Evolutionary conservation across 2,797 vertebrate genomes (phyloP), one percentile per base, ranked within the genome.

Genomic region (Pseudochaenichthys georgianus): DNA sequence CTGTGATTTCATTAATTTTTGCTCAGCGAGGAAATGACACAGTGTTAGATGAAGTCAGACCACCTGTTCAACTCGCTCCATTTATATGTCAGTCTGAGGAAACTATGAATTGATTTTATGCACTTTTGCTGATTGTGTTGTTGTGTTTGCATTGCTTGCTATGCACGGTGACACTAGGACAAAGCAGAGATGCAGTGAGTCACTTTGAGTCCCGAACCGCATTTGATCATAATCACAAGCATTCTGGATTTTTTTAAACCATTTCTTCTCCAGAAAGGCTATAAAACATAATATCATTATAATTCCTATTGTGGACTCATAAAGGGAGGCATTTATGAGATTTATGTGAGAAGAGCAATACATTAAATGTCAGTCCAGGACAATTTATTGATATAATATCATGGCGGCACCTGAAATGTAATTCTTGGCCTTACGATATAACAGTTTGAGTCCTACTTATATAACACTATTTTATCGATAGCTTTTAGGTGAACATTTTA

Each of bases 21-120:
- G 41, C 50, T 60, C 3, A 2, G 54, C 2, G 6, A n/a, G 54
- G 57, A 58, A 74, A 71, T 11, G 59, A 45, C 19, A 1, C 71
- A 6, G 38, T 3, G 51, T 28, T 53, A 55, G 70, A 89, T 68
- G 60, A 80, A 77, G 74, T 81, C 5, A 60, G 57, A 79, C 77
- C 75, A 0, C 68, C 67, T 46, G 64, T 74, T 83, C 48, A 52
- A 45, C 50, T 62, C 19, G 0, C 19, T 82, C 75, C 41, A 4
- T 52, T 75, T 28, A 41, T 10, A 43, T 63, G 73, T 76, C 81
- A 70, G 31, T 75, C 72, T 64, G 77, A 58, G 77, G 41, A 34
- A 12, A 21, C 16, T 11, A 13, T 13, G 46, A 80, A 52, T 54
- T 16, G 51, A 54, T 64, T 48, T 48, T 13, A 23, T 41, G 58